These are phyloP conservation scores for Scolanthus callimorphus DNA, from an alignment of 92 coral and sea anemone genomes.

Conservation along the genomic window DNA sequence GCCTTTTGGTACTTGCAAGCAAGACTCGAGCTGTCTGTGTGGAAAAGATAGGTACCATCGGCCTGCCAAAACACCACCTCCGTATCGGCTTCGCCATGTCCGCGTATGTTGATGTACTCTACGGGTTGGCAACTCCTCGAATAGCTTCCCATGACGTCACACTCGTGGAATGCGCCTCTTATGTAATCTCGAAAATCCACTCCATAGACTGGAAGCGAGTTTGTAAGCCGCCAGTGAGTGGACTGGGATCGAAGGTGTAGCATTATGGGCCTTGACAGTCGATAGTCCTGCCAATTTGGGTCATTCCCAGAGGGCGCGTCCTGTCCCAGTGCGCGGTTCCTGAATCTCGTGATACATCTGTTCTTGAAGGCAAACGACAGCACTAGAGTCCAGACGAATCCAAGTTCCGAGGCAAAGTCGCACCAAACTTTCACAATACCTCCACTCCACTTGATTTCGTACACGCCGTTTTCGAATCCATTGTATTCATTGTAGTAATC, in stretches of 20 bases:
- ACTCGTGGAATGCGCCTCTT: neutral
- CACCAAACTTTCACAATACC: constrained; percentile 25
- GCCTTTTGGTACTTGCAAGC: neutral
- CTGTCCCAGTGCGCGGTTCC: neutral
- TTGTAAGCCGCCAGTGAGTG: neutral
- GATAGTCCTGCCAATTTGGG: constrained; percentile 49
- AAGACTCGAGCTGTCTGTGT: neutral
- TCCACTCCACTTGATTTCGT: constrained; percentile 24
- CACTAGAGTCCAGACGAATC: constrained; percentile 50
- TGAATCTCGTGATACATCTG: neutral
- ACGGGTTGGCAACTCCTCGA: neutral
- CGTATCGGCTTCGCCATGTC: neutral
- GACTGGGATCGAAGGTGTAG: constrained; percentile 3
- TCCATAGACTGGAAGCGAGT: neutral
- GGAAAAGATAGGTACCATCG: neutral
- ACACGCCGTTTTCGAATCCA: constrained; percentile 19
- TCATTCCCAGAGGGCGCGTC: constrained; percentile 14
- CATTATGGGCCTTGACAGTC: constrained; percentile 32
- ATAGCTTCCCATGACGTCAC: neutral
- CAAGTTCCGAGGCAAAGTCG: constrained; percentile 46
- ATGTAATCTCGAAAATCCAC: neutral
- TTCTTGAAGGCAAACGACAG: constrained; percentile 34
- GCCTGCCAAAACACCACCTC: neutral
- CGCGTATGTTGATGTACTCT: neutral
- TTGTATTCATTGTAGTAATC: constrained; percentile 3